A percentile compares a stretch with the other conserved stretches of the same genome.
phyloP scores from a whole-genome alignment of 2,797 vertebrate species.

The Naso thynnoides region DNA sequence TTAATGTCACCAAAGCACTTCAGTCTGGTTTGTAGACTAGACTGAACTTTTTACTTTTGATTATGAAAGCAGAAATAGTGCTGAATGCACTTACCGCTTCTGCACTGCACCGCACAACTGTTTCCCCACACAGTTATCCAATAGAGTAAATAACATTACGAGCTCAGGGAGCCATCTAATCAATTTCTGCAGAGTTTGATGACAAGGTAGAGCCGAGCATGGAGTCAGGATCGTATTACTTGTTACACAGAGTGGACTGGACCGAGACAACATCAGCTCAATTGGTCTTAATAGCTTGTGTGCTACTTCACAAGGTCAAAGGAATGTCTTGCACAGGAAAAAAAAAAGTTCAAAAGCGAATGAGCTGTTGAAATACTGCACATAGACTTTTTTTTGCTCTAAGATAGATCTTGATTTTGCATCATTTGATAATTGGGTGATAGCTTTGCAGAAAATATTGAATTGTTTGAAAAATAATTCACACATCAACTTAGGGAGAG shows the following conservation, averaged over 20 bases:
- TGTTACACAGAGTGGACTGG: constrained; percentile 50
- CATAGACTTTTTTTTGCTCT: neutral
- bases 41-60: constrained; percentile 77
- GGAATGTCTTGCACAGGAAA: neutral
- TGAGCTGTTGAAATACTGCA: neutral
- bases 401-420: too few species aligned
- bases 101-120: constrained; percentile 61
- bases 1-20: constrained; percentile 54
- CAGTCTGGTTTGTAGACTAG: constrained; percentile 43
- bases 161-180: constrained; percentile 78
- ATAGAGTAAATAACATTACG: constrained; percentile 81
- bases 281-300: constrained; percentile 57
- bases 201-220: constrained; percentile 72
- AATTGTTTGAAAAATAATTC: neutral
- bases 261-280: constrained; percentile 55
- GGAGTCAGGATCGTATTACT: constrained; percentile 75
- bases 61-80: constrained; percentile 81
- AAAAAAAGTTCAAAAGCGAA: neutral
- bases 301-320: constrained; percentile 57
- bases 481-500: neutral
- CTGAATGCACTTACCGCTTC: constrained; percentile 78
- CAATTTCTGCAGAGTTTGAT: constrained; percentile 79
- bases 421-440: neutral
- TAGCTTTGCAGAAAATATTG: neutral
- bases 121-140: constrained; percentile 77